phyloP scores from a whole-genome alignment of 2,888 invertebrate genomes.

The Pegoplata infirma region DNA sequence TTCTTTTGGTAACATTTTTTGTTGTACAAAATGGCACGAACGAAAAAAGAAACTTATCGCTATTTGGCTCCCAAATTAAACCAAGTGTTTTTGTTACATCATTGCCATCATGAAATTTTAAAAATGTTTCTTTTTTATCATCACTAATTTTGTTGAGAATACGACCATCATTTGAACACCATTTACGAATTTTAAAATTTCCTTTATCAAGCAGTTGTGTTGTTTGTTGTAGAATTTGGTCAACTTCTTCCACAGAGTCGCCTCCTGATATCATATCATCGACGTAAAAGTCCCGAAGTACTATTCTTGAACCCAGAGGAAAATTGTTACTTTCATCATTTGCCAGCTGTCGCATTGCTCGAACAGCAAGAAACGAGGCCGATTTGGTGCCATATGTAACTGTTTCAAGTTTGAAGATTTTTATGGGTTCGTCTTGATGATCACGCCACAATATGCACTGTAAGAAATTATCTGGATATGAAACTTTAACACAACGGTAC shows the following conservation, averaged over 20 bases:
- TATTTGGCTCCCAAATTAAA: conserved; percentile 26
- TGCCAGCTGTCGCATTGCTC: conserved; percentile 45
- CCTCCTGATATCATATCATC: conserved; percentile 52
- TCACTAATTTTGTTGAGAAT: neutral
- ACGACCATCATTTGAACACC: conserved; percentile 32
- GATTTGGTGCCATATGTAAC: conserved; percentile 49
- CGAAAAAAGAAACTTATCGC: conserved; percentile 37
- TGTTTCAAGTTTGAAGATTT: conserved; percentile 43
- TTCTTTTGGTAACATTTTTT: conserved; percentile 1
- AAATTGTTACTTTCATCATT: conserved; percentile 17
- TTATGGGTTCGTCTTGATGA: conserved; percentile 6
- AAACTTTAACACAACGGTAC: conserved; percentile 55
- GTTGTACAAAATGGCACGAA: neutral
- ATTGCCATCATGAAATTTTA: conserved; percentile 35
- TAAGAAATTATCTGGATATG: conserved; percentile 43
- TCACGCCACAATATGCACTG: conserved; percentile 59
- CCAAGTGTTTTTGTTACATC: conserved; percentile 43
- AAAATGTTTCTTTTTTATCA: conserved; percentile 10
- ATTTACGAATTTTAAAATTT: conserved; percentile 41
- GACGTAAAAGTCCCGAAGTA: conserved; percentile 49
- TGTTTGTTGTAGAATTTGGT: conserved; percentile 22
- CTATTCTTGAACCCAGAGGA: conserved; percentile 22
- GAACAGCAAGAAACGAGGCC: conserved; percentile 34
- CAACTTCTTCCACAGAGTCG: conserved; percentile 26
- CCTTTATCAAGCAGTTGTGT: conserved; percentile 1